A percentile compares a stretch with the other conserved stretches of the same genome.
phyloP scores from a whole-genome alignment of 2,797 vertebrate genomes.

The Chiloscyllium punctatum region DNA sequence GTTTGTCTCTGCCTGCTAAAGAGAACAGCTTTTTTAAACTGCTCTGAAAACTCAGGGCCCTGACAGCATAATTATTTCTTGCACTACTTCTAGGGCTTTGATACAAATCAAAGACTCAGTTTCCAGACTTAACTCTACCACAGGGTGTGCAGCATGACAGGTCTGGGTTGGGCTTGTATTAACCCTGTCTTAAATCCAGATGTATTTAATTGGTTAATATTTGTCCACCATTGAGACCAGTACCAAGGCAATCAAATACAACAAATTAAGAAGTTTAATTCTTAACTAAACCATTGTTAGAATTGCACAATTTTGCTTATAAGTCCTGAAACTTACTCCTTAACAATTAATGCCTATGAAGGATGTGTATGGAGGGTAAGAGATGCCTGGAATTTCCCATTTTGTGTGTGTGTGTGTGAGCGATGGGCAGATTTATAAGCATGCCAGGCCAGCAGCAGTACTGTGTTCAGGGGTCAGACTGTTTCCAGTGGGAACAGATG shows the following conservation, averaged over 20 bases:
- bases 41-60: neutral
- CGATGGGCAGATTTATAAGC: neutral
- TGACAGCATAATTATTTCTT: neutral
- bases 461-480: neutral
- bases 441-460: neutral
- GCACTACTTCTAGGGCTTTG: neutral
- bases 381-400: neutral
- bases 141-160: neutral
- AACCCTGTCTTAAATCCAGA: neutral
- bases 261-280: neutral
- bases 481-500: neutral
- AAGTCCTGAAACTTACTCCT: neutral
- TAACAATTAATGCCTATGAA: neutral
- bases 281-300: neutral
- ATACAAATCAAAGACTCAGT: neutral
- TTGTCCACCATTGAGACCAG: neutral
- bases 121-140: neutral
- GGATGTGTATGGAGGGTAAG: neutral
- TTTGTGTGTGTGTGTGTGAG: neutral
- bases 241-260: neutral
- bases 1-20: neutral
- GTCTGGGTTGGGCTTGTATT: neutral
- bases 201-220: neutral
- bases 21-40: neutral
- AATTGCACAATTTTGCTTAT: neutral